Conservation (phyloP, 2,113 vertebrate species). For the Chrysemys picta region DNA sequence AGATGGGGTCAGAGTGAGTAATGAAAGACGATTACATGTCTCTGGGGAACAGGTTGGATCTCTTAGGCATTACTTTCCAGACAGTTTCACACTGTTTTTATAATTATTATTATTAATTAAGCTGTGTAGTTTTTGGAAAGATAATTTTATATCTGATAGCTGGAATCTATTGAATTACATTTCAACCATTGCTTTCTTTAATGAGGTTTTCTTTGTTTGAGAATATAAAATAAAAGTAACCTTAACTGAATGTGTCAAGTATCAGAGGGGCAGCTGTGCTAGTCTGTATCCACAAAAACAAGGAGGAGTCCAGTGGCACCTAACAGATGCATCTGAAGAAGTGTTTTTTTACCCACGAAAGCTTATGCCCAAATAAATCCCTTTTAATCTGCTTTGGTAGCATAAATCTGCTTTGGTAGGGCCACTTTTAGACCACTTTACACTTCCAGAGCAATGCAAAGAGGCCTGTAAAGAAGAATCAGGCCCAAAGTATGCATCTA, state of each 20-base stretch:
- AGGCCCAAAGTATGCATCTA: background rate
- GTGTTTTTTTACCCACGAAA: no score
- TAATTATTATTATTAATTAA: background rate
- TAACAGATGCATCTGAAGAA: no score
- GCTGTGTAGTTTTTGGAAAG: background rate
- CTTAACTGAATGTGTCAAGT: background rate
- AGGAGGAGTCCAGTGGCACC: no score
- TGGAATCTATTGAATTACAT: background rate
- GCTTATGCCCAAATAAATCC: background rate
- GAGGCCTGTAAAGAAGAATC: background rate
- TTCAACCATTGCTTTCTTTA: background rate
- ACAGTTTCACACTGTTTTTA: background rate
- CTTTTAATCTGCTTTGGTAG: background rate
- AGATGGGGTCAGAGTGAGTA: background rate
- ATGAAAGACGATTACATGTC: background rate
- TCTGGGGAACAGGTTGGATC: background rate
- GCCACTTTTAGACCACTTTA: conserved; percentile 6
- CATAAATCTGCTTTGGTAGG: background rate
- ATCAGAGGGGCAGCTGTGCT: no score
- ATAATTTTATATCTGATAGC: background rate
- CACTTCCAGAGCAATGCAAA: conserved; percentile 31
- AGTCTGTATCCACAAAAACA: no score
- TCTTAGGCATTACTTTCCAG: background rate
- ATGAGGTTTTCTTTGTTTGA: background rate
- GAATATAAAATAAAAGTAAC: background rate